These are phyloP conservation scores for Chauna torquata DNA, from an alignment of 2,113 vertebrate species.

Conservation along the genomic window DNA sequence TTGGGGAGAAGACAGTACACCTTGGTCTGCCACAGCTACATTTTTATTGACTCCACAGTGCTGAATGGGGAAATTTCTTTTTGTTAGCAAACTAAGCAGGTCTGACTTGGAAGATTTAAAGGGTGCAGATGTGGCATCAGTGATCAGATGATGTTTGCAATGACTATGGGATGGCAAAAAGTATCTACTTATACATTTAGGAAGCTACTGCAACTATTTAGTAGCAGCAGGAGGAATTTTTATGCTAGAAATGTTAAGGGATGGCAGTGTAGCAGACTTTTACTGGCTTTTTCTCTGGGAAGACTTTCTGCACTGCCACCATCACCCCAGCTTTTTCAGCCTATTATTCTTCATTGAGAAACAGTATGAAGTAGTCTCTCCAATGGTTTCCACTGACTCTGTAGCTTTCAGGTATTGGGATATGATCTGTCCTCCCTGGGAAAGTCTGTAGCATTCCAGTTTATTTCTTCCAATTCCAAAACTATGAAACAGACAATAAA, in stretches of 20 bases:
- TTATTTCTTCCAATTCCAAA: not conserved
- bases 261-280: not conserved
- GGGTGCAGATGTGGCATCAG: not conserved
- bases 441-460: not conserved
- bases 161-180: not conserved
- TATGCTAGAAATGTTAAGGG: not conserved
- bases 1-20: slow-evolving; percentile 35
- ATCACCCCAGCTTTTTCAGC: not conserved
- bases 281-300: not conserved
- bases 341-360: not conserved
- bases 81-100: slow-evolving; percentile 1
- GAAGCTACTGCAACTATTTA: not conserved
- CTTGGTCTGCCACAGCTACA: slow-evolving; percentile 7
- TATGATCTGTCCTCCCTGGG: not conserved
- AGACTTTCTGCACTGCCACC: not conserved
- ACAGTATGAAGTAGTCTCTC: not conserved
- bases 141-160: not conserved
- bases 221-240: not conserved
- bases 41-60: slow-evolving; percentile 42
- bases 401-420: not conserved
- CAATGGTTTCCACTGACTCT: not conserved
- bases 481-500: not conserved
- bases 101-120: slow-evolving; percentile 10
- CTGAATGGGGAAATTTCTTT: slow-evolving; percentile 5
- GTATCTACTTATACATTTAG: not conserved